A percentile compares a stretch with the other conserved stretches of the same genome.
These are phyloP conservation scores for Panurus biarmicus DNA, from an alignment of 2,113 vertebrate genomes.

Conservation along the genomic window DNA sequence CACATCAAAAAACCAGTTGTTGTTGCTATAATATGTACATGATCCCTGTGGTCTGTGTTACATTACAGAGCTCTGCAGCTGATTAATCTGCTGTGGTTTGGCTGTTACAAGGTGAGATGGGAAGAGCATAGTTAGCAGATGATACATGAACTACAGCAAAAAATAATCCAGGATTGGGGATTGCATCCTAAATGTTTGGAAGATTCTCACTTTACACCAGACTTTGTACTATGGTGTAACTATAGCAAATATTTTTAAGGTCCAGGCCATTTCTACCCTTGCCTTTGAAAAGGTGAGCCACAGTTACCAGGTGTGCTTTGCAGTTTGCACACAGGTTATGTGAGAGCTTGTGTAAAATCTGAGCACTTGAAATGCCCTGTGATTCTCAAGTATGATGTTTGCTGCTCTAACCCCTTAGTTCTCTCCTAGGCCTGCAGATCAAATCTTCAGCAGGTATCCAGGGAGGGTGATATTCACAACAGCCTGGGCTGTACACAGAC, in stretches of 20 bases:
- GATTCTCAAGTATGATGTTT: too few species aligned
- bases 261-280: background rate
- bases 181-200: background rate
- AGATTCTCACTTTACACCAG: background rate
- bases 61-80: background rate
- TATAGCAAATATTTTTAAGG: background rate
- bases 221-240: background rate
- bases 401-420: background rate
- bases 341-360: background rate
- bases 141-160: background rate
- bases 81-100: background rate
- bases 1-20: background rate
- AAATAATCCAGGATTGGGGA: background rate
- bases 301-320: background rate
- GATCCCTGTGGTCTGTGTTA: background rate
- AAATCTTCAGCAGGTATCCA: background rate
- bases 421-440: background rate
- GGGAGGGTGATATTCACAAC: background rate
- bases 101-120: background rate
- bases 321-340: background rate
- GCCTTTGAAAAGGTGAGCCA: background rate
- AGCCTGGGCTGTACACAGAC: background rate
- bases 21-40: fast-evolving
- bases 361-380: background rate
- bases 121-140: background rate